Evolutionary conservation across 1,140 invertebrate species (phyloP).

Genomic region (Cotesia vestalis): DNA sequence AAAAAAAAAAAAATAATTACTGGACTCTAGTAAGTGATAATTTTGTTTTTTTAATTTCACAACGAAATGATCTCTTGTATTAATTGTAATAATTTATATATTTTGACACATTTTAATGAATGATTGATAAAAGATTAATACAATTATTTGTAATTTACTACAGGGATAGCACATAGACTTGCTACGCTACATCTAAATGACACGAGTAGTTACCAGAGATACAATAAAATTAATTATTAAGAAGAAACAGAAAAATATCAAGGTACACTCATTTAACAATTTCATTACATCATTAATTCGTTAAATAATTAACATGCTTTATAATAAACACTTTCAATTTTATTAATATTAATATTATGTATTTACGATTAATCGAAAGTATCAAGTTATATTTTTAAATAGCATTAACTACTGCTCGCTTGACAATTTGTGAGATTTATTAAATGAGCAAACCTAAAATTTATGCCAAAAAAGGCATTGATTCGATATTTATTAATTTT

Average conservation of each 20-base stretch:
- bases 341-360: background rate
- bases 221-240: background rate
- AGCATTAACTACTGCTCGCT: slow-evolving; percentile 18
- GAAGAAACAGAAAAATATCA: background rate
- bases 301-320: slow-evolving; percentile 14
- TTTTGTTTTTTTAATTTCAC: too few relatives aligned
- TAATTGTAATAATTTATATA: too few relatives aligned
- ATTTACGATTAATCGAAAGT: background rate
- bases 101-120: too few relatives aligned
- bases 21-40: too few relatives aligned
- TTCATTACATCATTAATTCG: slow-evolving; percentile 30
- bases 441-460: slow-evolving; percentile 47
- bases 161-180: slow-evolving; percentile 5
- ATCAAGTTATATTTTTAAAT: background rate
- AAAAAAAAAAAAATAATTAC: too few relatives aligned
- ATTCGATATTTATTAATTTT: slow-evolving; percentile 2
- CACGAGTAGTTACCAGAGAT: background rate
- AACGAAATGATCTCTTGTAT: too few relatives aligned
- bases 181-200: slow-evolving; percentile 14
- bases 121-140: slow-evolving; percentile 5
- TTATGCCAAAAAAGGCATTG: background rate
- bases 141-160: slow-evolving; percentile 11
- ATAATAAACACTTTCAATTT: slow-evolving; percentile 9
- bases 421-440: slow-evolving; percentile 35
- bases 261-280: slow-evolving; percentile 42